Base-by-base conservation (phyloP, 1,140 invertebrate genomes). In the Temnothorax longispinosus region DNA sequence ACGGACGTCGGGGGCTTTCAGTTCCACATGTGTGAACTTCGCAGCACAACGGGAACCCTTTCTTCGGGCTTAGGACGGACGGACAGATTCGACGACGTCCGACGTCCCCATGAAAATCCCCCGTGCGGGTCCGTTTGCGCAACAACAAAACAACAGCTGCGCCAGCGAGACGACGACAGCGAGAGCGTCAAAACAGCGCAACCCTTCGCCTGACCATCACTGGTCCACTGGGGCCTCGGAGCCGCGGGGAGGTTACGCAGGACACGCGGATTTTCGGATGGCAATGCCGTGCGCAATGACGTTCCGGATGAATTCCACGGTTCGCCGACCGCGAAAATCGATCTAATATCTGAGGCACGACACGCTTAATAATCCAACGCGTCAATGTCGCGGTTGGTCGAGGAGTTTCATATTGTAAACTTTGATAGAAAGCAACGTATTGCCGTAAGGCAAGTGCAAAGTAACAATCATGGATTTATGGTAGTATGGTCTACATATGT, bases 141-240 rank as follows among this genome's bases (percentile, higher is more conserved):
- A 93, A 94, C 92, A 92, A 94, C 94, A 95, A 94, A 94, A 95
- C 94, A 95, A 95, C 95, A 95, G 95, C 95, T 95, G 94, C 93
- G 82, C 60, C 89, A 65, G 86, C 85, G 87, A 81, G 69, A 72
- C 87, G 78, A 87, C 50, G 77, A 84, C 85, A 41, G 47, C 18
- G 71, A 69, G 47, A 84, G 72, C 92, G 92, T 94, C 93, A 93
- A 93, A 94, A 93, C 91, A 94, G 88, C 71, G 89, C 76, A 93
- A 93, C 93, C 94, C 93, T 93, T 94, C 85, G 80, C 72, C 58
- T 77, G 77, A 77, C 72, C 78, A 54, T 78, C 41, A 4, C 56
- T 35, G 21, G 47, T 65, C 60, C 60, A 50, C 60, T 76, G 65
- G 38, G 56, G 64, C 85, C 84, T 77, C 27, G 13, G 11, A 35